Evolutionary conservation across 37 sponge, comb jelly and placozoan genomes (phyloP).

Genomic region (Axinella damicornis): DNA sequence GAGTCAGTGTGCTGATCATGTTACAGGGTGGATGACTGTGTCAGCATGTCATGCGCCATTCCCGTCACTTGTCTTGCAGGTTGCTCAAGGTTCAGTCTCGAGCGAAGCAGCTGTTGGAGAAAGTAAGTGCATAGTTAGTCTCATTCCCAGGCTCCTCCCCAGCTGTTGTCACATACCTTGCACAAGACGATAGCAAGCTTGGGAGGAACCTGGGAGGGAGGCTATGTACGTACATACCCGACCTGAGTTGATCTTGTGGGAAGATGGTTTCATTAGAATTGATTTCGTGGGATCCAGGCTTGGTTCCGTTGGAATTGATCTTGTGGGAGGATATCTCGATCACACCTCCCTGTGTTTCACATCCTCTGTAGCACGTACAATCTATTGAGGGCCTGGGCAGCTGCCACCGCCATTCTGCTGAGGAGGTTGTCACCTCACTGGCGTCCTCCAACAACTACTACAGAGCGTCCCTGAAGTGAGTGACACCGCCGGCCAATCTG

Average conservation of each 20-base stretch:
- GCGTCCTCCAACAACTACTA: constrained; percentile 36
- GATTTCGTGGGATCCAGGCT: no score
- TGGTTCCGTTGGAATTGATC: no score
- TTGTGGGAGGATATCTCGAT: no score
- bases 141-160: no score
- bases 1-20: background rate
- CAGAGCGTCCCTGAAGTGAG: constrained; percentile 64
- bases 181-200: no score
- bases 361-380: constrained; percentile 9
- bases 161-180: no score
- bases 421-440: background rate
- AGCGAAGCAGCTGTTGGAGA: background rate
- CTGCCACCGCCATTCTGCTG: background rate
- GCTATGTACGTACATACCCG: no score
- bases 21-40: background rate
- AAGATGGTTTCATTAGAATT: no score
- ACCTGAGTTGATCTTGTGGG: no score
- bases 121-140: constrained; percentile 7
- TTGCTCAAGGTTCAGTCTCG: constrained; percentile 5
- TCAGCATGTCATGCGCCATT: no score
- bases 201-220: no score
- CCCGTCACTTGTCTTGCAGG: background rate
- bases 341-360: background rate
- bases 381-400: background rate
- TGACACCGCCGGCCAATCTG: background rate